A percentile compares a stretch with the other conserved stretches of the same genome.
Evolutionary conservation across 2,797 vertebrate genomes (phyloP).

Genomic region (Erpetoichthys calabaricus): DNA sequence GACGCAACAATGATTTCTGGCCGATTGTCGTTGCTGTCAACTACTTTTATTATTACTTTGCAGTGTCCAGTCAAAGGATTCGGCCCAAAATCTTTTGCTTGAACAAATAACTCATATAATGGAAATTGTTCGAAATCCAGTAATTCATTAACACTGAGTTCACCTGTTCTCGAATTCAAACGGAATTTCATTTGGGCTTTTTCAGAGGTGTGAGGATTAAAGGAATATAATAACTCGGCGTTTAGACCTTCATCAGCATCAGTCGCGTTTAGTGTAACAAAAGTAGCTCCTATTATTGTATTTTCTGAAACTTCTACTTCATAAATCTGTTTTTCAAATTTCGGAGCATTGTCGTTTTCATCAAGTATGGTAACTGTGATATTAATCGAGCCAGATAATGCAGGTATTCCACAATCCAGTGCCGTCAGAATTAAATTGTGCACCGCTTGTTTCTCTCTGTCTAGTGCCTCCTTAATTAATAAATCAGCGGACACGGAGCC

Average conservation of each 20-base stretch:
- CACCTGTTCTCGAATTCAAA: no score
- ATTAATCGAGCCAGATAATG: slow-evolving; percentile 22
- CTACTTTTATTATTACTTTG: slow-evolving; percentile 9
- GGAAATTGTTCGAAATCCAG: slow-evolving; percentile 23
- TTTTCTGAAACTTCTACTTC: slow-evolving; percentile 20
- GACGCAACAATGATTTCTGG: slow-evolving; percentile 4
- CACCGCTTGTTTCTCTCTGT: slow-evolving; percentile 17
- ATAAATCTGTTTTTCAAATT: slow-evolving; percentile 21
- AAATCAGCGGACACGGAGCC: slow-evolving; percentile 25
- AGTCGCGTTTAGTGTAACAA: no score
- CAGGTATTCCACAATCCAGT: slow-evolving; percentile 22
- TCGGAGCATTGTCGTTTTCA: slow-evolving; percentile 27
- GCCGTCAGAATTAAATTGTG: slow-evolving; percentile 25
- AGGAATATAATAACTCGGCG: no score
- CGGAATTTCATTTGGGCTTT: no score
- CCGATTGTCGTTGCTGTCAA: slow-evolving; percentile 11
- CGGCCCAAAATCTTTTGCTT: slow-evolving; percentile 20
- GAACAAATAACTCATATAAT: slow-evolving; percentile 21
- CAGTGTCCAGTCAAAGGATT: slow-evolving; percentile 6
- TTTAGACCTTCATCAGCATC: no score
- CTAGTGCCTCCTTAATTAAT: slow-evolving; percentile 20
- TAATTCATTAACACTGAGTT: slow-evolving; percentile 18
- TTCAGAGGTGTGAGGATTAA: no score
- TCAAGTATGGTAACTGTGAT: slow-evolving; percentile 26
- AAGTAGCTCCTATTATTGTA: no score